phyloP scores from a whole-genome alignment of 2,888 invertebrate genomes.

The Sipha maydis region DNA sequence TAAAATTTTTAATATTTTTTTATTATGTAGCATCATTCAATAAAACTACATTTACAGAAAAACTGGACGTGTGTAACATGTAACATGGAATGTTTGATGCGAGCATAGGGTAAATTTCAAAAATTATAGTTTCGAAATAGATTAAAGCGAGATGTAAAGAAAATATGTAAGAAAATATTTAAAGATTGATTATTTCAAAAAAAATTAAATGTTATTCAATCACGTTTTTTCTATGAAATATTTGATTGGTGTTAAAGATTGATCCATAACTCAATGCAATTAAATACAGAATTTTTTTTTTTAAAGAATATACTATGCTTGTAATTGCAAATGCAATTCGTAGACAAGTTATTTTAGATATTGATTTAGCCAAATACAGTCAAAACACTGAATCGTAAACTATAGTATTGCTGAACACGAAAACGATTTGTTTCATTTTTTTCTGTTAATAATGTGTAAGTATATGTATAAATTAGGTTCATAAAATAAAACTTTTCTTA shows the following conservation, averaged over 20 bases:
- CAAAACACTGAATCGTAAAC: not conserved
- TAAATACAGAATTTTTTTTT: no score
- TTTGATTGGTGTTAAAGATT: no score
- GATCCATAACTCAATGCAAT: no score
- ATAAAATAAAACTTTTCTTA: constrained; percentile 28
- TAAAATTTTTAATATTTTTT: not conserved
- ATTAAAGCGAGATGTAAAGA: no score
- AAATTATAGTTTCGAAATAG: no score
- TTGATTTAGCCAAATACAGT: not conserved
- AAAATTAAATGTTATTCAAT: no score
- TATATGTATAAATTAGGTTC: not conserved
- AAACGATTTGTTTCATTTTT: not conserved
- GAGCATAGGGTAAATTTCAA: no score
- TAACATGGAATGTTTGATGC: no score
- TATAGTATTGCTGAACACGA: not conserved
- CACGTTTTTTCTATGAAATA: no score
- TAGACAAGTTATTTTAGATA: not conserved
- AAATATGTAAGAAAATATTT: no score
- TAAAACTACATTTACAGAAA: not conserved
- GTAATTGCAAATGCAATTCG: not conserved
- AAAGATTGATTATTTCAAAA: no score
- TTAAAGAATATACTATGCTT: no score
- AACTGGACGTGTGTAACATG: not conserved
- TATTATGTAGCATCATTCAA: not conserved
- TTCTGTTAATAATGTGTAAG: not conserved